Percentiles rank a stretch among this genome's conserved stretches.
These are phyloP conservation scores for Gnathonemus echidnorhynchus DNA, from an alignment of 2,113 vertebrate genomes.

Conservation along the genomic window DNA sequence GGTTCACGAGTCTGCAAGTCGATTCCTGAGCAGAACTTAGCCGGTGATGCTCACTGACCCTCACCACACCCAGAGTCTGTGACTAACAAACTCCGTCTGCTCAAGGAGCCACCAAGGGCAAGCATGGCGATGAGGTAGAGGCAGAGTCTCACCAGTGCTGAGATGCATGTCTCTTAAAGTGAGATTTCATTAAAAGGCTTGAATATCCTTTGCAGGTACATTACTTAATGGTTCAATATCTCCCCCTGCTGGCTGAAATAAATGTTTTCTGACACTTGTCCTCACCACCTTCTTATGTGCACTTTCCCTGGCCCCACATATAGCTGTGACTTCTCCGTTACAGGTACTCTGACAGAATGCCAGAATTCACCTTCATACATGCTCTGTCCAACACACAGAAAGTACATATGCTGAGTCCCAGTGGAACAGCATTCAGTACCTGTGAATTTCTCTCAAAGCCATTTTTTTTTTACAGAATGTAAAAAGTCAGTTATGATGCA, in stretches of 20 bases:
- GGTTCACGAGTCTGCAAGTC: conserved; percentile 12
- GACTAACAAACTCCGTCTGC: conserved; percentile 28
- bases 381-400: background rate
- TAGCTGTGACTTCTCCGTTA: background rate
- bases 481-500: background rate
- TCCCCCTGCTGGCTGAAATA: conserved; percentile 45
- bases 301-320: background rate
- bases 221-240: conserved; percentile 45
- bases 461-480: background rate
- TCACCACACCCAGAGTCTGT: background rate
- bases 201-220: background rate
- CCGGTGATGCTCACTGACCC: background rate
- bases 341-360: background rate
- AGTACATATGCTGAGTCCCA: background rate
- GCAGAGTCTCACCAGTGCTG: background rate
- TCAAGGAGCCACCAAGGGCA: conserved; percentile 24
- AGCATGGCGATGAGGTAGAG: conserved; percentile 12
- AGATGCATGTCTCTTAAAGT: conserved; percentile 3
- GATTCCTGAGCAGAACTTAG: background rate
- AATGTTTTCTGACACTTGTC: background rate
- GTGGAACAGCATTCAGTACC: background rate
- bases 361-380: background rate
- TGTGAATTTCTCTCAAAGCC: background rate
- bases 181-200: conserved; percentile 10
- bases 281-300: background rate